Evolutionary conservation across 2,888 invertebrate species (phyloP).

Genomic region (Osedax frankpressi): DNA sequence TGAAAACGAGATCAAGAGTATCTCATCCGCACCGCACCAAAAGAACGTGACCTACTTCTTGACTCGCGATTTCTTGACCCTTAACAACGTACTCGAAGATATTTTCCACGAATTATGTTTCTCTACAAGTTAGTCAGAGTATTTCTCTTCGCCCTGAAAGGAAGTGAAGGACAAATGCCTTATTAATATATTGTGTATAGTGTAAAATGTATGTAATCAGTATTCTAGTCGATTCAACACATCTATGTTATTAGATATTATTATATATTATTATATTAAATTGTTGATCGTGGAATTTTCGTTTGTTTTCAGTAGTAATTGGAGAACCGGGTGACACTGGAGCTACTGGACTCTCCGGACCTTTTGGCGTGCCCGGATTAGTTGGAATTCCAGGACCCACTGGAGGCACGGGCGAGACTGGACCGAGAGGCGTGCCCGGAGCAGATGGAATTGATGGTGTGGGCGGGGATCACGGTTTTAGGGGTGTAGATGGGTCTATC

Average conservation of each 20-base stretch:
- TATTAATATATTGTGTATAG: no score
- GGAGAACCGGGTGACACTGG: neutral
- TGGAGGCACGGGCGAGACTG: neutral
- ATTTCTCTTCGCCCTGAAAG: no score
- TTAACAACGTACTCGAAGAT: slow-evolving; percentile 4
- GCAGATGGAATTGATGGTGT: slow-evolving; percentile 17
- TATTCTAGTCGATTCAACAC: no score
- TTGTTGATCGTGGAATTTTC: no score
- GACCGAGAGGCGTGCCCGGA: neutral
- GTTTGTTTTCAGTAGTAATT: neutral
- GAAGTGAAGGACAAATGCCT: no score
- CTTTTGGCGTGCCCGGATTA: neutral
- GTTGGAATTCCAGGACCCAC: neutral
- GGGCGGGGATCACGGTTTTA: slow-evolving; percentile 12
- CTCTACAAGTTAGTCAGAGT: no score
- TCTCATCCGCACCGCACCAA: slow-evolving; percentile 20
- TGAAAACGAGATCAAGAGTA: slow-evolving; percentile 10
- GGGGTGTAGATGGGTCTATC: slow-evolving; percentile 16
- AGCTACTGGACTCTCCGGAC: neutral
- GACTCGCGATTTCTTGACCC: slow-evolving; percentile 21
- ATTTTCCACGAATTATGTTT: no score
- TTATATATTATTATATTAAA: neutral
- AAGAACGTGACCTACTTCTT: slow-evolving; percentile 26
- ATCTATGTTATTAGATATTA: no score
- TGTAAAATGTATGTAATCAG: no score